Evolutionary conservation across 2,888 invertebrate species (phyloP).

Genomic region (Athripsodes cinereus): DNA sequence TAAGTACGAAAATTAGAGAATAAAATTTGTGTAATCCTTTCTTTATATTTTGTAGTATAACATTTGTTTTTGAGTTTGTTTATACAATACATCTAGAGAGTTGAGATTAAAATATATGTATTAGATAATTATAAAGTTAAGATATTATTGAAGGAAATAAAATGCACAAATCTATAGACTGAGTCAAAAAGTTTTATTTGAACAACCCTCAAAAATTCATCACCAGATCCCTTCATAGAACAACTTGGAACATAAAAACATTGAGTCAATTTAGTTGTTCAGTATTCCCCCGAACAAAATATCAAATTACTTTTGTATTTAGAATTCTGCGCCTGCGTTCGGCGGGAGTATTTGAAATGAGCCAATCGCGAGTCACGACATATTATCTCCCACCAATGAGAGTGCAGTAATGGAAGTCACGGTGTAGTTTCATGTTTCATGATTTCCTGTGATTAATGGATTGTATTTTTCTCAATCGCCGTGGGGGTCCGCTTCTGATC

Average conservation of each 20-base stretch:
- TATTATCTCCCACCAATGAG: slow-evolving; percentile 11
- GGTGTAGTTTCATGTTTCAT: slow-evolving; percentile 1
- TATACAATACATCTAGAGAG: no score
- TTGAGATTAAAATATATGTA: no score
- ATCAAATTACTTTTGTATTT: slow-evolving; percentile 18
- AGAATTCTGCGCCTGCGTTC: slow-evolving; percentile 11
- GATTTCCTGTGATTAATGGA: slow-evolving; percentile 15
- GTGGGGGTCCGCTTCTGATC: no score
- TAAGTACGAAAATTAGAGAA: no score
- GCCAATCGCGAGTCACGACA: slow-evolving; percentile 14
- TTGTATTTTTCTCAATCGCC: neutral
- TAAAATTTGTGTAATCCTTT: no score
- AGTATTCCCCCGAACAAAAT: slow-evolving; percentile 14
- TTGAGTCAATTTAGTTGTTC: slow-evolving; percentile 4
- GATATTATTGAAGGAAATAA: no score
- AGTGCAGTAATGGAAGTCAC: neutral
- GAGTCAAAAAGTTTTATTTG: no score
- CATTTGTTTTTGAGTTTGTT: no score
- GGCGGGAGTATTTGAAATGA: slow-evolving; percentile 10
- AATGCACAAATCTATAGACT: no score
- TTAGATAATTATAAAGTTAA: no score
- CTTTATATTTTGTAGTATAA: no score
- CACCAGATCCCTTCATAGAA: slow-evolving; percentile 2
- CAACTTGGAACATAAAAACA: slow-evolving; percentile 10
- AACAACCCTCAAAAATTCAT: no score